These are phyloP conservation scores for Heliconius charithonia DNA, from an alignment of 2,888 invertebrate species.

Conservation along the genomic window DNA sequence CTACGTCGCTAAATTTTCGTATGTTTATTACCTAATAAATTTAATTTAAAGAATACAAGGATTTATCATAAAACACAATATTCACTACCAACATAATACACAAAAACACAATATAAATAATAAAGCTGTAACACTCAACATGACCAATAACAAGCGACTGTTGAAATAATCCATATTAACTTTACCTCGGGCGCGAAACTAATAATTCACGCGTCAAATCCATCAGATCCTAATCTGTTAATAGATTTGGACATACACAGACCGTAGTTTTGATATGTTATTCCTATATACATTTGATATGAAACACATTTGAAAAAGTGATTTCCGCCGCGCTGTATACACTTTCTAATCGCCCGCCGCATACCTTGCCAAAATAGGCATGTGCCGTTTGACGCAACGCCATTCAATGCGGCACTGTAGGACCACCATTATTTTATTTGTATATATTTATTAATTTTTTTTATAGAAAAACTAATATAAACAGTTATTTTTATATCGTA, in stretches of 20 bases:
- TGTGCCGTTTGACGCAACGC: constrained; percentile 69
- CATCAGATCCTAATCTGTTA: constrained; percentile 6
- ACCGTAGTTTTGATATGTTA: constrained; percentile 28
- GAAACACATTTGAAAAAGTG: constrained; percentile 39
- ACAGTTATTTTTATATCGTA: not conserved
- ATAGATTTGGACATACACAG: constrained; percentile 15
- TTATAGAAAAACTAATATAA: not conserved
- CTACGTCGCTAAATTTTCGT: too few species aligned
- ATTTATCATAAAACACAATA: not conserved
- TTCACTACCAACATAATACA: not conserved
- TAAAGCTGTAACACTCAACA: not conserved
- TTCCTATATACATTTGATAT: constrained; percentile 23
- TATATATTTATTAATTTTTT: not conserved
- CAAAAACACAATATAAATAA: not conserved
- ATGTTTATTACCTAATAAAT: too few species aligned
- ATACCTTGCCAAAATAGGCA: constrained; percentile 69
- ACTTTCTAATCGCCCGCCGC: constrained; percentile 56
- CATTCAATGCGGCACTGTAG: constrained; percentile 49
- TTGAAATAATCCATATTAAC: not conserved
- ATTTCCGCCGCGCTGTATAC: constrained; percentile 41
- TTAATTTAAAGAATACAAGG: too few species aligned
- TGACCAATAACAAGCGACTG: not conserved
- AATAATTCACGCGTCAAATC: constrained; percentile 12
- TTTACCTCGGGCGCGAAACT: not conserved
- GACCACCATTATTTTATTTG: constrained; percentile 32